Evolutionary conservation across 1,140 invertebrate genomes (phyloP), one percentile per base, ranked within the genome.

Genomic region (Orchesella cincta): DNA sequence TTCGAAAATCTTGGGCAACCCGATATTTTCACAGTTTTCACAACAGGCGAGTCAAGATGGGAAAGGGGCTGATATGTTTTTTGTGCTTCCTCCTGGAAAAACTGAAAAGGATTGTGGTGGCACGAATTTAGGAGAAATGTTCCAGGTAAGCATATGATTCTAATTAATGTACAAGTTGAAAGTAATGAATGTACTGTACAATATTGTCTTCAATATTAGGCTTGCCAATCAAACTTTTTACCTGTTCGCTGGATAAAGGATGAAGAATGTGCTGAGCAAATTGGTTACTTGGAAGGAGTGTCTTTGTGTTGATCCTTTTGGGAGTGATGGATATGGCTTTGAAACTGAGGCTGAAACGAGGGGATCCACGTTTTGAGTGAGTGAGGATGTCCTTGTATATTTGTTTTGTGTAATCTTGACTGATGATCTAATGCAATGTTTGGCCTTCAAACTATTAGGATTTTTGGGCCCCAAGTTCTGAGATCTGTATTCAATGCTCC

Each of bases 401-500:
- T n/a, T n/a, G n/a, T 33, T 46, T 46, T 46, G 39, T 46, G 39
- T 46, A n/a, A n/a, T n/a, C n/a, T n/a, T n/a, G n/a, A n/a, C n/a
- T n/a, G n/a, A 46, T 12, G 39, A 46, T 8, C 39, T 46, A 23
- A 57, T n/a, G 33, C 5, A 31, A 31, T 12, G 31, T 8, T 67
- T 33, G 2, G 29, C 31, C 5, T 29, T 31, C 26, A 67, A 67
- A 5, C 54, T 33, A 3, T 67, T 67, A 92, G 91, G 83, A 88
- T 96, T 75, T 85, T 94, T 76, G 93, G 94, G 0, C 93, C 94
- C 16, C 88, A 89, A 46, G 95, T 93, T 83, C 84, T 96, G n/a
- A 85, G 93, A 16, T 88, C 89, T 73, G 95, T 93, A 83, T 85
- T 95, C 57, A 87, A 88, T 23, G 89, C 91, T 82, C 89, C 89